phyloP scores from a whole-genome alignment of 2,888 invertebrate genomes.

The Dryadula phaetusa region DNA sequence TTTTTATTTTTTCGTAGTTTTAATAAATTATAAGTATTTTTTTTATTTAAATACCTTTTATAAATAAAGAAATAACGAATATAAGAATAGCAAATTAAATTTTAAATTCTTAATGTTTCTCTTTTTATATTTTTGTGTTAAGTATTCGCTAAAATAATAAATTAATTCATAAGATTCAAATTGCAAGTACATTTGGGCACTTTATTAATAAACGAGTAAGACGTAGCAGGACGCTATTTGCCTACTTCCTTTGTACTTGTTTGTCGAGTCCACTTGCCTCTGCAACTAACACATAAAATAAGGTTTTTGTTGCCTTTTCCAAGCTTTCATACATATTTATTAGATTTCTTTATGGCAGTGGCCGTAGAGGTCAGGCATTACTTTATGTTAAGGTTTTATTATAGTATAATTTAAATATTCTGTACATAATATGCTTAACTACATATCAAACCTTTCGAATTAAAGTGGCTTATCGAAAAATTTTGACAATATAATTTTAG shows the following conservation, averaged over 20 bases:
- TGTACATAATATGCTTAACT: too few relatives aligned
- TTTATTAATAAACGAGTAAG: conserved; percentile 16
- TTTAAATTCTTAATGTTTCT: too few relatives aligned
- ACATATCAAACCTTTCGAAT: too few relatives aligned
- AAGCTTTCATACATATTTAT: conserved; percentile 25
- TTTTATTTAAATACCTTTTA: too few relatives aligned
- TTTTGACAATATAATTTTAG: too few relatives aligned
- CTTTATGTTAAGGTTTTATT: background rate
- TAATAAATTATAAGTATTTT: too few relatives aligned
- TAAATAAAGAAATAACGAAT: too few relatives aligned
- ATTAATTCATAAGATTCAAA: background rate
- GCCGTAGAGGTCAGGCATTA: background rate
- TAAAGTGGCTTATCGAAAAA: too few relatives aligned
- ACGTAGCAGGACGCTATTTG: conserved; percentile 4
- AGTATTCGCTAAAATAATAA: too few relatives aligned
- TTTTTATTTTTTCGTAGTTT: too few relatives aligned
- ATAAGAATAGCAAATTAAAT: too few relatives aligned
- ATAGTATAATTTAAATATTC: background rate
- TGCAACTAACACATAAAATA: conserved; percentile 21
- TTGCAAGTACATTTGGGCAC: background rate
- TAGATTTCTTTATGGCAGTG: conserved; percentile 17
- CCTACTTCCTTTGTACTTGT: conserved; percentile 17
- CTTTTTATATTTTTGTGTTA: too few relatives aligned
- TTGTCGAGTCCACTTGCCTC: conserved; percentile 9
- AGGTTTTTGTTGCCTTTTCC: conserved; percentile 22